Base-by-base conservation (phyloP, 2,797 vertebrate genomes). In the Gymnothorax reevesii region DNA sequence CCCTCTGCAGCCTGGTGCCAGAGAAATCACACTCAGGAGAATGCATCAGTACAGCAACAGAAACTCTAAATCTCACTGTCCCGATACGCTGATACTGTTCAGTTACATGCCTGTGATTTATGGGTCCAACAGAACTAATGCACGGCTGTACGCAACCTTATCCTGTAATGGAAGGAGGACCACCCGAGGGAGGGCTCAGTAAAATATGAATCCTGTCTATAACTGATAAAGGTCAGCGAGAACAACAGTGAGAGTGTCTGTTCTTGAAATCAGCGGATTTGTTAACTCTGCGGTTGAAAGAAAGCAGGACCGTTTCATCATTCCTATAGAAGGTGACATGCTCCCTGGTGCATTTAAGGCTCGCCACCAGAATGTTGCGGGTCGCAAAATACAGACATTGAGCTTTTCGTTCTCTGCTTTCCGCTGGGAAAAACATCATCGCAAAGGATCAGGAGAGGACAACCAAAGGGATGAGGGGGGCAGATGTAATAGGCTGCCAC, bases 141-240 rank as follows among this genome's bases (percentile, higher is more conserved):
- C 15, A 1, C 4, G 1, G 0, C 66, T 12, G 15, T n/a, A 20
- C 10, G 7, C 9, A 13, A 15, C 60, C 57, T 62, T 27, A 85
- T 79, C 54, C 69, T 22, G 8, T 42, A 27, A 22, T 59, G 69
- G 25, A 12, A 54, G 7, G 27, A n/a, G 8, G 69, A 62, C n/a
- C 57, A 27, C 84, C 22, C 8, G 7, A 33, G 55, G 55, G 27
- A 73, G 55, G 12, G 25, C 83, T 64, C 7, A 1, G 62, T 64
- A 33, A 84, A 64, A 84, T 84, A 64, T 52, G 57, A 49, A 17
- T 20, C 57, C 59, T 17, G 59, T 52, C 49, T 54, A 49, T 54
- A 52, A 22, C 77, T 80, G 77, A 52, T 22, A 55, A 80, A 80
- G 82, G 82, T 60, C 82, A 83, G 82, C 17, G 25, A 42, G 25